Conservation (phyloP, 2,888 invertebrate species). For the Blastobasis lacticolella region DNA sequence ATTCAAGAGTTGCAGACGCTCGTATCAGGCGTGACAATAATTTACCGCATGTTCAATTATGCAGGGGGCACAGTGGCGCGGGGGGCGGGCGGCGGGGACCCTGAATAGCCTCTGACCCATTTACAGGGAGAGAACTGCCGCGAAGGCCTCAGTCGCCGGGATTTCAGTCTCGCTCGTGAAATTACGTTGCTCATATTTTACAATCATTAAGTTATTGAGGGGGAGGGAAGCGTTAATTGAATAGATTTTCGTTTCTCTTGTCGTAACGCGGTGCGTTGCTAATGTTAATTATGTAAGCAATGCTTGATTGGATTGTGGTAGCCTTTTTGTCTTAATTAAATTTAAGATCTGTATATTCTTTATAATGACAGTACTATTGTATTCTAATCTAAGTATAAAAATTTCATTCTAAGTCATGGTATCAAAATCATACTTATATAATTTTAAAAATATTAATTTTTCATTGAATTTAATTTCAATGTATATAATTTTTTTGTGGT, state of each 20-base stretch:
- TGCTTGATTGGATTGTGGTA: too few relatives aligned
- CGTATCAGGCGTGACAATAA: conserved; percentile 58
- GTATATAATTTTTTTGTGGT: too few relatives aligned
- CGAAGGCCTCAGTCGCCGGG: conserved; percentile 41
- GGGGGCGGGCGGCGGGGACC: conserved; percentile 26
- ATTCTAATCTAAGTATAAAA: too few relatives aligned
- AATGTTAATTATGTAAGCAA: too few relatives aligned
- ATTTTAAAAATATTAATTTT: too few relatives aligned
- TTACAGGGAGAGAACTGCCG: conserved; percentile 53
- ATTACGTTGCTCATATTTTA: conserved; percentile 26
- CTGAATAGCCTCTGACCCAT: conserved; percentile 69
- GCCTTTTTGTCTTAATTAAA: too few relatives aligned
- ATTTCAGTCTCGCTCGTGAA: conserved; percentile 29
- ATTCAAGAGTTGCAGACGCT: conserved; percentile 37
- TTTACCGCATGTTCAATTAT: conserved; percentile 68
- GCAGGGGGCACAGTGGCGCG: conserved; percentile 56
- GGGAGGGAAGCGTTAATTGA: conserved; percentile 6
- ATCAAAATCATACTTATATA: too few relatives aligned
- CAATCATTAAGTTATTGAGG: conserved; percentile 11
- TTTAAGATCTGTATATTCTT: too few relatives aligned
- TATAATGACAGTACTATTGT: too few relatives aligned
- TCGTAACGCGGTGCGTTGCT: background rate
- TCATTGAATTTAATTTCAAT: too few relatives aligned
- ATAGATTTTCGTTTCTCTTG: background rate
- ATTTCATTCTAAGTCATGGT: too few relatives aligned